Evolutionary conservation across 2,888 invertebrate genomes (phyloP).

Genomic region (Apocheima hispidaria): DNA sequence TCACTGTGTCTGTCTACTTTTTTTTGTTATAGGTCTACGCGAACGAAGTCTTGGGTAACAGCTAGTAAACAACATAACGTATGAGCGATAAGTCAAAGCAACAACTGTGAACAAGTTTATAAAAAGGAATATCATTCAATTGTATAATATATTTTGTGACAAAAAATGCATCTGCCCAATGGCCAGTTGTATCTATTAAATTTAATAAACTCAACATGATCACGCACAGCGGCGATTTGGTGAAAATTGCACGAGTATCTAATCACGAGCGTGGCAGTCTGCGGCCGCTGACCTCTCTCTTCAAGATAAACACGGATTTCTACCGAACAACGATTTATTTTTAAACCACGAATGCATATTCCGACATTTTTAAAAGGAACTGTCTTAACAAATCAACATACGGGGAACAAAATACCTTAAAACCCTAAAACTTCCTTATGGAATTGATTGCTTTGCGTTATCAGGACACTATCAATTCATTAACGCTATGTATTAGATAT

Average conservation of each 20-base stretch:
- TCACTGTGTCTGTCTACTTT: too few species aligned
- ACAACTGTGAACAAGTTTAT: background rate
- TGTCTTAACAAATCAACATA: constrained; percentile 1
- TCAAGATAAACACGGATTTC: constrained; percentile 53
- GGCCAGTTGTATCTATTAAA: constrained; percentile 25
- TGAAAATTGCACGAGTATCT: constrained; percentile 55
- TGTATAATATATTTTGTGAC: constrained; percentile 22
- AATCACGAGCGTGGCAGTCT: constrained; percentile 47
- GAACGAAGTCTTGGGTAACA: too few species aligned
- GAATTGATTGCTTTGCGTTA: constrained; percentile 1
- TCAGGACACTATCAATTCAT: constrained; percentile 2
- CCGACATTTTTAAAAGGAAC: constrained; percentile 6
- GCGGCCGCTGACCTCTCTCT: constrained; percentile 59
- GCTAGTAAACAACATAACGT: too few species aligned
- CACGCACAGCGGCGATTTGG: constrained; percentile 45
- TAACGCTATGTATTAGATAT: background rate
- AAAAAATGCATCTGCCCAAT: constrained; percentile 25
- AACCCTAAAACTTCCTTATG: background rate
- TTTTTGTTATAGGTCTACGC: too few species aligned
- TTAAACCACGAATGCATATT: constrained; percentile 7
- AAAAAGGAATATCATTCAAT: background rate
- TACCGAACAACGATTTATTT: constrained; percentile 23
- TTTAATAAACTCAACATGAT: constrained; percentile 44
- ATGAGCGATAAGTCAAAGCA: background rate
- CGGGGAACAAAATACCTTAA: background rate